Evolutionary conservation across 2,888 invertebrate genomes (phyloP).

Genomic region (Oxytorus armatus): DNA sequence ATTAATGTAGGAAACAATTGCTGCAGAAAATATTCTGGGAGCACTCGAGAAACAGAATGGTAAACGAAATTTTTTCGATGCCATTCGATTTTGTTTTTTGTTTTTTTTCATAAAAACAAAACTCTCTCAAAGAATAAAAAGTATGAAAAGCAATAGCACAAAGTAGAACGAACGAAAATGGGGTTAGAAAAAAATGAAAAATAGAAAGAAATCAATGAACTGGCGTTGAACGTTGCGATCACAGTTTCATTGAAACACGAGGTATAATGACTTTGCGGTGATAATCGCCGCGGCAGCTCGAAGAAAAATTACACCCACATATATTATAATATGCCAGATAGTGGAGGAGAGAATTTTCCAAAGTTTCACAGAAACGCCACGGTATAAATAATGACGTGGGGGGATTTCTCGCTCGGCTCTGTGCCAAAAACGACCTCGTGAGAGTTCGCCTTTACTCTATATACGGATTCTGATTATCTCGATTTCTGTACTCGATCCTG

Average conservation of each 20-base stretch:
- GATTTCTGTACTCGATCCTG: slow-evolving; percentile 20
- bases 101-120: too few relatives aligned
- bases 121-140: too few relatives aligned
- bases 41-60: too few relatives aligned
- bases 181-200: not conserved
- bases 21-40: too few relatives aligned
- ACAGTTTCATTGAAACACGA: slow-evolving; percentile 3
- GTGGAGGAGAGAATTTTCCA: slow-evolving; percentile 1
- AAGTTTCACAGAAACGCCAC: slow-evolving; percentile 51
- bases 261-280: slow-evolving; percentile 6
- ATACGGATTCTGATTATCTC: not conserved
- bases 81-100: too few relatives aligned
- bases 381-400: slow-evolving; percentile 59
- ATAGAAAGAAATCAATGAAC: not conserved
- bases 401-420: slow-evolving; percentile 43
- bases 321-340: not conserved
- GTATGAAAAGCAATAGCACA: too few relatives aligned
- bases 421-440: slow-evolving; percentile 53
- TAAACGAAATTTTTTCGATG: too few relatives aligned
- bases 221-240: not conserved
- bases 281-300: slow-evolving; percentile 20
- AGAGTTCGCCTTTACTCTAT: slow-evolving; percentile 41
- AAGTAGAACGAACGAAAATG: too few relatives aligned
- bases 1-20: too few relatives aligned
- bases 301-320: not conserved